Conservation (phyloP, 2,888 invertebrate species). For the Selenia dentaria region DNA sequence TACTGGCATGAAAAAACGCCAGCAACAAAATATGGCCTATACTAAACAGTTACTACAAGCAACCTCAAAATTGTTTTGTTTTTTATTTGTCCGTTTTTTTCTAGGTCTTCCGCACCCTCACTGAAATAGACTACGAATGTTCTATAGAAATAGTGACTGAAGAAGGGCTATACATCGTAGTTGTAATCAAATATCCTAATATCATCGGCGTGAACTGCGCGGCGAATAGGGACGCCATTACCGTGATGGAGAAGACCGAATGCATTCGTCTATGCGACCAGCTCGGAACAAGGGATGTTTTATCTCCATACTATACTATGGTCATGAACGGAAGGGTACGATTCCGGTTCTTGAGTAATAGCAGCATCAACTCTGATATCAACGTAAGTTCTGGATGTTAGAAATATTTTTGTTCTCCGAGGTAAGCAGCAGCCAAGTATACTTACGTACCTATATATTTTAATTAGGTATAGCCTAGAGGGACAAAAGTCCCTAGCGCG, state of each 20-base stretch:
- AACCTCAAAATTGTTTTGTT: too few species aligned
- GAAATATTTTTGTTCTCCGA: too few species aligned
- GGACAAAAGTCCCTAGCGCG: too few species aligned
- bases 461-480: too few species aligned
- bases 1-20: too few species aligned
- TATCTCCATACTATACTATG: slow-evolving; percentile 51
- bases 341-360: slow-evolving; percentile 67
- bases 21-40: too few species aligned
- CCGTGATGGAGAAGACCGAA: slow-evolving; percentile 49
- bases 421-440: too few species aligned
- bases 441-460: too few species aligned
- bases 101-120: slow-evolving; percentile 64
- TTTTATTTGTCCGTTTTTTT: too few species aligned
- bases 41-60: too few species aligned
- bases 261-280: slow-evolving; percentile 60
- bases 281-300: slow-evolving; percentile 32
- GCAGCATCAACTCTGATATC: slow-evolving; percentile 68
- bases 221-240: slow-evolving; percentile 55
- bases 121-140: slow-evolving; percentile 64
- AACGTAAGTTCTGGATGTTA: slow-evolving; percentile 57
- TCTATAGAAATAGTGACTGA: slow-evolving; percentile 60
- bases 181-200: slow-evolving; percentile 64
- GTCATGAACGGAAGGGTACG: slow-evolving; percentile 50
- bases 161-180: slow-evolving; percentile 40
- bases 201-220: slow-evolving; percentile 51